Base-by-base conservation (phyloP, 2,888 invertebrate species). In the Hydraecia micacea region DNA sequence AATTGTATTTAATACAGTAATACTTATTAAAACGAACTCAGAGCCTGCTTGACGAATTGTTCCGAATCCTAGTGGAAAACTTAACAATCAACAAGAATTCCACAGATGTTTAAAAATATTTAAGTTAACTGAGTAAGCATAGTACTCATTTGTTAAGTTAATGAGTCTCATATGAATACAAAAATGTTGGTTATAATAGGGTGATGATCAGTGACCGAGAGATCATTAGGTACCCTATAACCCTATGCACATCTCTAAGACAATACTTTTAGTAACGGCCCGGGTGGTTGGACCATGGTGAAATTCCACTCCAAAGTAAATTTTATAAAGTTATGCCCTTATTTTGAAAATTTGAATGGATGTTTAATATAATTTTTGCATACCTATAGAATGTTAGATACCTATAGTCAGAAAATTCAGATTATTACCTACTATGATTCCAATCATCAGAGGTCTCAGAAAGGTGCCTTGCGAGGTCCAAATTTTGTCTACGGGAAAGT, bases 91-190 rank as follows among this genome's bases (percentile, higher is more conserved):
- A 67, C 49, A 66, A 73, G n/a, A 73, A 67, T 74, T 74, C 67
- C 25, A 67, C 49, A 32, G 21, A 69, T 69, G 68, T 69, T 65
- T 69, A 60, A 77, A 80, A 70, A 52, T 71, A 60, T 52, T 52
- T 25, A 68, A 58, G 67, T 55, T 73, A 67, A 52, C 32, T 2
- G 36, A 67, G 52, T 25, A 36, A 15, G 21, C 28, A 25, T 28
- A 11, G 36, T 32, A 6, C 67, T 68, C 42, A 63, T 81, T 81
- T 72, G 67, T 75, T 75, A 76, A 36, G 71, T 36, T 76, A 68
- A 76, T 65, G 69, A 77, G 82, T 52, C 52, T 73, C 42, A 65
- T 69, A 65, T 69, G 81, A 73, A 73, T 81, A 81, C 32, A 49
- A 76, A 58, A 52, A 65, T 36, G 25, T 70, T 77, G 60, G 65